A percentile compares a stretch with the other conserved stretches of the same genome.
Evolutionary conservation across 2,888 invertebrate species (phyloP).

Genomic region (Megastigmus dorsalis): DNA sequence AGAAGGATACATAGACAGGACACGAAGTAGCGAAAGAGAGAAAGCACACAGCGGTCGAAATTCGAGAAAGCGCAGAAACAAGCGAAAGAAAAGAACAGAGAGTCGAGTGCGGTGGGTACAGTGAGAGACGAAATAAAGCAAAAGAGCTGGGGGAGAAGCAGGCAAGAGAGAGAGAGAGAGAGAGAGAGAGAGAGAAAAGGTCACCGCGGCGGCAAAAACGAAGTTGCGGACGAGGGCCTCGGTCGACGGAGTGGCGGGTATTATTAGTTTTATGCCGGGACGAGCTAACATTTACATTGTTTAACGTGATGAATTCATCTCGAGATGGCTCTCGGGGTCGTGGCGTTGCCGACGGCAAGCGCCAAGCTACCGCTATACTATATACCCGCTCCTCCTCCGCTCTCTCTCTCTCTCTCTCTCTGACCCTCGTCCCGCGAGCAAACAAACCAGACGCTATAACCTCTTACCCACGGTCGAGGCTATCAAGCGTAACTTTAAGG

Average conservation of each 20-base stretch:
- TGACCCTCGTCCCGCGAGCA: no score
- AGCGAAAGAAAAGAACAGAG: neutral
- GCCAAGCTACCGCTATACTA: conserved; percentile 59
- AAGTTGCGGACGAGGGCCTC: conserved; percentile 69
- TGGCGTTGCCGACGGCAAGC: no score
- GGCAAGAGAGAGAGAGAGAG: conserved; percentile 54
- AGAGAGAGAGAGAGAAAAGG: conserved; percentile 60
- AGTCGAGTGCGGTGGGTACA: neutral
- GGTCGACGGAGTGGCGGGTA: conserved; percentile 48
- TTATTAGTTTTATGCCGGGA: conserved; percentile 71
- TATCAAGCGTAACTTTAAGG: neutral
- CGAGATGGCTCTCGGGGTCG: conserved; percentile 61
- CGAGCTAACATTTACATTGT: conserved; percentile 73
- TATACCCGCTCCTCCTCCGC: neutral
- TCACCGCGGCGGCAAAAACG: conserved; percentile 70
- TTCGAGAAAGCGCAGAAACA: neutral
- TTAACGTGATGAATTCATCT: conserved; percentile 73
- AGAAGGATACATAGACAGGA: neutral
- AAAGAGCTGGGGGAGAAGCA: no score
- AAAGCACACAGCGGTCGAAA: conserved; percentile 8
- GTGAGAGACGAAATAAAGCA: conserved; percentile 13
- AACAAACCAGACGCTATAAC: conserved; percentile 57
- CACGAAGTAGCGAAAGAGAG: neutral
- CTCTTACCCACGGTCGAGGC: neutral
- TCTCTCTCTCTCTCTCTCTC: neutral